Evolutionary conservation across 1,140 invertebrate species (phyloP), one percentile per base, ranked within the genome.

Genomic region (Metaphire vulgaris): DNA sequence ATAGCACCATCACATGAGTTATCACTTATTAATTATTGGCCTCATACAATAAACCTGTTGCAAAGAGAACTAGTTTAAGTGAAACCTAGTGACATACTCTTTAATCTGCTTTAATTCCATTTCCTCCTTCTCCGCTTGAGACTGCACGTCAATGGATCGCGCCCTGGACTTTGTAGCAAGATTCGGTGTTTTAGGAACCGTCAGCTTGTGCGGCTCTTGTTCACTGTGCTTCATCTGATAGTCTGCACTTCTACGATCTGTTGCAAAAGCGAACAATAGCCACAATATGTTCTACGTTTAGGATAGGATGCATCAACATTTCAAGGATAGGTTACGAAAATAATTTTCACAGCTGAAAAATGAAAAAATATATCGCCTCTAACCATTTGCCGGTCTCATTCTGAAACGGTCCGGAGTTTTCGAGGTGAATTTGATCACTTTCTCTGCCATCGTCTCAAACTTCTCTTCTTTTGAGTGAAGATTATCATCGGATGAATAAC

Each of bases 321-420:
- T n/a, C n/a, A n/a, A n/a, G n/a, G n/a, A n/a, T n/a, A n/a, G n/a
- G n/a, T n/a, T n/a, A n/a, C n/a, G n/a, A n/a, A n/a, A n/a, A n/a
- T n/a, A n/a, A n/a, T n/a, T n/a, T n/a, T n/a, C n/a, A n/a, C n/a
- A n/a, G n/a, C n/a, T n/a, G n/a, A n/a, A 65, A 65, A 15, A 29
- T 29, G 1, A 26, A 29, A 65, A 75, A 26, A 71, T 56, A n/a
- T n/a, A 41, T 74, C n/a, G n/a, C n/a, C 77, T 79, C 81, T 80
- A 79, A 76, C 79, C 79, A 34, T 80, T 77, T 77, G 79, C 78
- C 72, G 21, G 32, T 33, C 30, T 64, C 41, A 79, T 76, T 73
- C 80, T 79, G 76, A 84, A 86, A 33, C 85, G 79, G 1, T 84
- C 83, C 34, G 85, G 85, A n/a, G 85, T 86, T 64, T 79, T 78